Evolutionary conservation across 2,797 vertebrate genomes (phyloP).

Genomic region (Acrossocheilus wenchowensis): DNA sequence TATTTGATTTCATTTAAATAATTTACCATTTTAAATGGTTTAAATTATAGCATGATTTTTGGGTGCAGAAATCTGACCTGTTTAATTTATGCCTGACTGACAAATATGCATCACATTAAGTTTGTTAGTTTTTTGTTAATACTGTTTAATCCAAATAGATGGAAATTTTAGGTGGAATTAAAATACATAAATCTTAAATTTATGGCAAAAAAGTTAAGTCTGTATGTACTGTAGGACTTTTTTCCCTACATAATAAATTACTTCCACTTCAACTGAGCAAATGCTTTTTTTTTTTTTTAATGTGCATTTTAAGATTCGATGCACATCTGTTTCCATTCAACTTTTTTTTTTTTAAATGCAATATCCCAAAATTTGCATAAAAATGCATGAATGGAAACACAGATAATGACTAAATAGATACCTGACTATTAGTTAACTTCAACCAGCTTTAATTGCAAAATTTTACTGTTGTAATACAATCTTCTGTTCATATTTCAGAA

Average conservation of each 20-base stretch:
- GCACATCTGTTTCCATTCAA: background rate
- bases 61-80: background rate
- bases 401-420: background rate
- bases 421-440: background rate
- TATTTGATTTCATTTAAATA: background rate
- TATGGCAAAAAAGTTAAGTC: background rate
- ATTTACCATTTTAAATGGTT: background rate
- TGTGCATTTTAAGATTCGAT: background rate
- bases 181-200: background rate
- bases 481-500: background rate
- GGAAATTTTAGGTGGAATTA: background rate
- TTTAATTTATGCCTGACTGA: background rate
- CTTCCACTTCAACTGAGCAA: background rate
- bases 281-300: background rate
- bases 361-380: background rate
- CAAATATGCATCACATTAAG: background rate
- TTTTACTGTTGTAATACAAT: background rate
- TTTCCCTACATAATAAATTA: background rate
- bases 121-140: background rate
- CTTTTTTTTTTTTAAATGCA: background rate
- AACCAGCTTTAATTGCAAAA: background rate
- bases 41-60: background rate
- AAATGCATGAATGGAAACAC: background rate
- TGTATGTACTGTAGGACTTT: no score
- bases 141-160: background rate